A percentile compares a stretch with the other conserved stretches of the same genome.
phyloP scores from a whole-genome alignment of 2,797 vertebrate species.

The Pangasius sanitwongsei region DNA sequence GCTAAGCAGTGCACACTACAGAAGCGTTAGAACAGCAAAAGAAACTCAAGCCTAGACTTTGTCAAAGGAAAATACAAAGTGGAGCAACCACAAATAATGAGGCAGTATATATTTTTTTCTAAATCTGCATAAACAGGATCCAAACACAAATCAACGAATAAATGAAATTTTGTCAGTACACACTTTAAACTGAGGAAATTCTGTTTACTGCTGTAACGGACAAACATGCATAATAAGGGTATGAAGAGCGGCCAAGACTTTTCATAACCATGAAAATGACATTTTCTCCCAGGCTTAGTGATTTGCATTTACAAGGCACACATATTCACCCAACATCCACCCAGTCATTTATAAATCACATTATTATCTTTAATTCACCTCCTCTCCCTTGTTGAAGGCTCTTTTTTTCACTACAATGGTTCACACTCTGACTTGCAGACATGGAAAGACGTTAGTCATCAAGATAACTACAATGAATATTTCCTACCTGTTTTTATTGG shows the following conservation, averaged over 20 bases:
- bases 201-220: slow-evolving; percentile 35
- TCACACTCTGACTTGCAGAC: slow-evolving; percentile 3
- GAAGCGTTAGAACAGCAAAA: not conserved
- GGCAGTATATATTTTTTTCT: not conserved
- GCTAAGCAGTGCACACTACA: not conserved
- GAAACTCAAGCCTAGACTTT: not conserved
- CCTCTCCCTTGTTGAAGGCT: slow-evolving; percentile 20
- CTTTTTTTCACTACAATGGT: slow-evolving; percentile 10
- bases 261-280: slow-evolving; percentile 35
- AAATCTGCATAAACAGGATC: slow-evolving; percentile 31
- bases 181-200: slow-evolving; percentile 32
- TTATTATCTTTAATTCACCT: slow-evolving; percentile 48
- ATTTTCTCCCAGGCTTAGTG: slow-evolving; percentile 27
- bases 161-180: slow-evolving; percentile 35
- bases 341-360: slow-evolving; percentile 48
- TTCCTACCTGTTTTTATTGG: not conserved
- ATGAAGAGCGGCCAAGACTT: slow-evolving; percentile 19
- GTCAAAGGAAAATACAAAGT: slow-evolving; percentile 14
- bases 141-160: slow-evolving; percentile 25
- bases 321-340: slow-evolving; percentile 24
- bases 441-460: not conserved
- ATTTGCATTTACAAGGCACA: slow-evolving; percentile 32
- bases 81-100: slow-evolving; percentile 30
- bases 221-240: slow-evolving; percentile 35
- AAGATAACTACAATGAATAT: not conserved